Evolutionary conservation across 2,888 invertebrate genomes (phyloP).

Genomic region (Papilio demoleus): DNA sequence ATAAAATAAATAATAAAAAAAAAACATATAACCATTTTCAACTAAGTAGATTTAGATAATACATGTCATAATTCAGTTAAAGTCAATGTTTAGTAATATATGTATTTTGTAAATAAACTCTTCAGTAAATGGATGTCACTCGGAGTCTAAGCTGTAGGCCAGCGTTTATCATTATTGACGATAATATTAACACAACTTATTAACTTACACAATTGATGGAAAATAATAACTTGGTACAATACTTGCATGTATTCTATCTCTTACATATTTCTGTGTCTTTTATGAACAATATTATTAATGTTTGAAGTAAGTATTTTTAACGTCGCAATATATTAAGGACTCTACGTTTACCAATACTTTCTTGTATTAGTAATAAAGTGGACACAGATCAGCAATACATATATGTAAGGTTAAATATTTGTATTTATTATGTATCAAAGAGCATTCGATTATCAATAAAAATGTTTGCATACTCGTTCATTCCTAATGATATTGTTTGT

Average conservation of each 20-base stretch:
- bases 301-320: constrained; percentile 15
- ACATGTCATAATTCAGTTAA: constrained; percentile 36
- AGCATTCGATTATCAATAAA: constrained; percentile 11
- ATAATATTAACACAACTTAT: constrained; percentile 22
- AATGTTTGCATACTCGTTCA: constrained; percentile 11
- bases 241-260: constrained; percentile 15
- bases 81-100: constrained; percentile 28
- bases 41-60: constrained; percentile 50
- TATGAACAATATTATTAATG: constrained; percentile 28
- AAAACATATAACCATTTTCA: constrained; percentile 38
- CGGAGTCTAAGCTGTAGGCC: constrained; percentile 31
- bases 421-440: constrained; percentile 5
- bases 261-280: constrained; percentile 20
- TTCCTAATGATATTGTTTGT: constrained; percentile 24
- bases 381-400: not conserved
- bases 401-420: not conserved
- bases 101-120: constrained; percentile 41
- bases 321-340: not conserved
- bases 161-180: not conserved
- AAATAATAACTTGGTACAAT: constrained; percentile 27
- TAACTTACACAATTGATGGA: constrained; percentile 18
- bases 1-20: constrained; percentile 44
- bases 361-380: constrained; percentile 1
- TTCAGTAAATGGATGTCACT: constrained; percentile 33
- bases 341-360: constrained; percentile 3